A percentile compares a stretch with the other conserved stretches of the same genome.
Evolutionary conservation across 2,797 vertebrate genomes (phyloP).

Genomic region (Pangasius krempfi): DNA sequence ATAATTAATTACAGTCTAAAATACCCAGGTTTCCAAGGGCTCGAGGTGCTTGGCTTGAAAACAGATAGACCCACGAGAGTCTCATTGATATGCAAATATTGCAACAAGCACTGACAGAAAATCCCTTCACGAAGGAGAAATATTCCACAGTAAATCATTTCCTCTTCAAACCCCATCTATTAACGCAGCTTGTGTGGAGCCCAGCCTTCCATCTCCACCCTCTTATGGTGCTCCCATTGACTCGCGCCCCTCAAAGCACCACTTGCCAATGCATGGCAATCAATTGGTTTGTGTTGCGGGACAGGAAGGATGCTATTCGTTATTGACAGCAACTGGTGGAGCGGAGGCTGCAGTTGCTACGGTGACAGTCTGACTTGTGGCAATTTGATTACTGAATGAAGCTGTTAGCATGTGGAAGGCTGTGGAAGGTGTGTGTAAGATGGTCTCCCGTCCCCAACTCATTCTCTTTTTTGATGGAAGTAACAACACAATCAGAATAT

Average conservation of each 20-base stretch:
- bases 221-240: conserved; percentile 37
- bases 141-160: conserved; percentile 62
- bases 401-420: conserved; percentile 59
- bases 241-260: conserved; percentile 64
- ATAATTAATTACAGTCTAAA: conserved; percentile 53
- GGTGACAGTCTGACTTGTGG: conserved; percentile 80
- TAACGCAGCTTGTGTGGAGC: conserved; percentile 49
- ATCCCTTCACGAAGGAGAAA: conserved; percentile 53
- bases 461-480: conserved; percentile 32
- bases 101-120: conserved; percentile 55
- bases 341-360: conserved; percentile 76
- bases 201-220: conserved; percentile 42
- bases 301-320: conserved; percentile 75
- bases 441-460: conserved; percentile 45
- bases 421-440: conserved; percentile 57
- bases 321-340: conserved; percentile 66
- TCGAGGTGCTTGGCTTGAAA: conserved; percentile 44
- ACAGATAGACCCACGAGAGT: conserved; percentile 47
- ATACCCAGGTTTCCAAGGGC: conserved; percentile 43
- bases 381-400: conserved; percentile 75
- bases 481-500: conserved; percentile 26
- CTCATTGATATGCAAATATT: conserved; percentile 58
- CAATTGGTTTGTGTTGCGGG: conserved; percentile 58
- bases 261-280: conserved; percentile 63
- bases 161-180: conserved; percentile 54